Base-by-base conservation (phyloP, 2,113 vertebrate species). In the Epinephelus fuscoguttatus region DNA sequence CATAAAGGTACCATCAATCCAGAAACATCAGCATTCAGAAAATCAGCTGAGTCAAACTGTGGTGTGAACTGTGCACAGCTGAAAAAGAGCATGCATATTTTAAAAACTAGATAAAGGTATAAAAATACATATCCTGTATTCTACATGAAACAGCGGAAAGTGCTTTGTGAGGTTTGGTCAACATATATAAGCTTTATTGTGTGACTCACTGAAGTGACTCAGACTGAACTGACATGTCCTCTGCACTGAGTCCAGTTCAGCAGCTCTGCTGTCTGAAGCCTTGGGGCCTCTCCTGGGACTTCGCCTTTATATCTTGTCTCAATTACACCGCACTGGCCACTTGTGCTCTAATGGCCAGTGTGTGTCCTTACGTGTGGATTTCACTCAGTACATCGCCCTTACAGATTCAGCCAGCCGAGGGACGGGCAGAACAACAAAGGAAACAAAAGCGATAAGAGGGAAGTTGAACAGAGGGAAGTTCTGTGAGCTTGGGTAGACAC, bases 141-240 rank as follows among this genome's bases (percentile, higher is more conserved):
- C 40, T 50, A 12, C 0, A 1, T 81, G 27, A 80, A 83, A 55
- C 45, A 62, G 55, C 45, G 50, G 56, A 64, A 81, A 70, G 37
- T 30, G 21, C 66, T 50, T 15, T 21, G 30, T 45, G 23, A 57
- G 68, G 55, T 67, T 18, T 3, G 18, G 52, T 86, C 45, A 40
- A 60, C 56, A 67, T 40, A 75, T 56, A 81, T 57, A 63, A 50
- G 47, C 49, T 68, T 78, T 4, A 66, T n/a, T 57, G 33, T 75
- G 18, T 78, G 82, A 80, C 60, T 83, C 81, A 81, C 6, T 83
- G 42, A 40, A 81, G 64, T 70, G 59, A 84, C 52, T 86, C 69
- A 66, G 10, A 47, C 45, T 55, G 82, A 71, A 52, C 57, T 55
- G 78, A 85, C 70, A 40, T 71, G 74, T 84, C 74, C 68, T 17